phyloP scores from a whole-genome alignment of 2,888 invertebrate species.

The Aleiodes alternator region DNA sequence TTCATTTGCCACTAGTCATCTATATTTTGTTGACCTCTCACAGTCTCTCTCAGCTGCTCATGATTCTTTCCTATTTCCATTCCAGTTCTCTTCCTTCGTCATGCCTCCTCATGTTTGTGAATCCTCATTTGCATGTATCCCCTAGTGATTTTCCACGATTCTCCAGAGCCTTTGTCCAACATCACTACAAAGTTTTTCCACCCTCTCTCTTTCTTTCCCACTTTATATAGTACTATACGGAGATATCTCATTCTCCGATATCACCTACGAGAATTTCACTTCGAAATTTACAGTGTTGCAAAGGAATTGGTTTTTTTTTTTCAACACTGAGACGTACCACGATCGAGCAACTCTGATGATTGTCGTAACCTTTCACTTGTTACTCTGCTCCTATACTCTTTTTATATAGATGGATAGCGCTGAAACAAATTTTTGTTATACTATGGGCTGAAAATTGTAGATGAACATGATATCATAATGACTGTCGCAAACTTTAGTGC shows the following conservation, averaged over 20 bases:
- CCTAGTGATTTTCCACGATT: not conserved
- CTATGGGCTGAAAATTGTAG: too few species aligned
- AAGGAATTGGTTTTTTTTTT: not conserved
- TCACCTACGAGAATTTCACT: not conserved
- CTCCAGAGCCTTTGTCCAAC: not conserved
- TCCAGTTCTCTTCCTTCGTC: not conserved
- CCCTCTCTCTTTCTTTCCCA: not conserved
- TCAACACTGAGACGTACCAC: not conserved
- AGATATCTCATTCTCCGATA: not conserved
- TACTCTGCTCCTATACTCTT: too few species aligned
- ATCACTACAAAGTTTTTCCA: not conserved
- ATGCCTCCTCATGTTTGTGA: not conserved
- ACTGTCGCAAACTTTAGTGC: too few species aligned
- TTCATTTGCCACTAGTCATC: not conserved
- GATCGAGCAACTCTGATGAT: too few species aligned
- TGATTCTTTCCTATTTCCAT: not conserved
- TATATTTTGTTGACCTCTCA: not conserved
- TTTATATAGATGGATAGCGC: too few species aligned
- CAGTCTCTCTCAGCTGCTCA: not conserved
- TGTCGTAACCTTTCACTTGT: too few species aligned
- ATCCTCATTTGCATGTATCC: slow-evolving; percentile 13
- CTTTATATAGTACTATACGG: not conserved
- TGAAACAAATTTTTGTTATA: too few species aligned
- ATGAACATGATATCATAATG: not conserved
- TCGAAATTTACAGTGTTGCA: not conserved